Evolutionary conservation across 2,797 vertebrate species (phyloP), one percentile per base, ranked within the genome.

Genomic region (Etheostoma perlongum): DNA sequence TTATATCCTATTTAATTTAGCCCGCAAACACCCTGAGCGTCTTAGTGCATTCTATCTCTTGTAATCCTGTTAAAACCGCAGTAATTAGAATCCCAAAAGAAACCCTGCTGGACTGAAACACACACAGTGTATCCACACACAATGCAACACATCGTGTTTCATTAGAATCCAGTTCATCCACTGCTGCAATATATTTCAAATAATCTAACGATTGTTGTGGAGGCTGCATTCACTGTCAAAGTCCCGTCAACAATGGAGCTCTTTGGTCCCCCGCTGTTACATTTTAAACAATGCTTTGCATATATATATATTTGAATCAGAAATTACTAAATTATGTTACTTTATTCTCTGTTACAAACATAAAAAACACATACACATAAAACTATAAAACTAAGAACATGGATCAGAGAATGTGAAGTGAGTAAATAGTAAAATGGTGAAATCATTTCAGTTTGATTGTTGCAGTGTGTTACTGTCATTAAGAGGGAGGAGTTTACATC

Each of bases 31-130:
- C 88, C 76, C 87, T 18, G 13, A 78, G 81, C 86, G 68, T 88
- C 85, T 83, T 79, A 83, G 80, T 74, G 52, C 83, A 67, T 81
- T 88, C 86, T 88, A 93, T 93, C 89, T 91, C 80, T 66, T 86
- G 78, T 93, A 94, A 94, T 94, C 91, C 91, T 90, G 89, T 94
- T 94, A 92, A 85, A 91, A 88, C 86, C 64, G 23, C 57, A 71
- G 73, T 90, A 87, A 91, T 90, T 86, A 87, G 52, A 85, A 83
- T 86, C 74, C 84, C 63, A 72, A 81, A 82, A 68, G 53, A 74
- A 73, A 76, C 51, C 54, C 64, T 36, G 74, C 71, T 72, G 51
- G 66, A 63, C 70, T 47, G 6, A 68, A 58, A 67, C 49, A 67
- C 60, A 79, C 30, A 55, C 60, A 53, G n/a, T 42, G 69, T n/a